Evolutionary conservation across 2,113 vertebrate genomes (phyloP).

Genomic region (Pteruthius melanotis): DNA sequence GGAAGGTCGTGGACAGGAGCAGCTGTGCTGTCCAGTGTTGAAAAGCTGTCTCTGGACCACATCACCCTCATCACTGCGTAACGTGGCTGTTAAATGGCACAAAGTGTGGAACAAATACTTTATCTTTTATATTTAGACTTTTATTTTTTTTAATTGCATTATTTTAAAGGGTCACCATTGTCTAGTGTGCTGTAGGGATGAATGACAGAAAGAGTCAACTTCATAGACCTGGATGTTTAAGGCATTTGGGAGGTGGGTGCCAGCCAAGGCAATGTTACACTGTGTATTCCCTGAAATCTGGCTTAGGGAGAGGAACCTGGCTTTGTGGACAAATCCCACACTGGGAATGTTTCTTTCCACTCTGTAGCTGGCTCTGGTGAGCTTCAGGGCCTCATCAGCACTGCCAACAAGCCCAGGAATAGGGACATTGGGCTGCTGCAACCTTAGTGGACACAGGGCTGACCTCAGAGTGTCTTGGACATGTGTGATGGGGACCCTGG

Average conservation of each 20-base stretch:
- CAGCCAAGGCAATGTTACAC: not conserved
- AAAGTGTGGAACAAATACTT: not conserved
- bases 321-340: not conserved
- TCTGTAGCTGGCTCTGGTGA: not conserved
- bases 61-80: fast-evolving
- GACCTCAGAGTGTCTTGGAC: not conserved
- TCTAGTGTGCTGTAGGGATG: not conserved
- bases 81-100: not conserved
- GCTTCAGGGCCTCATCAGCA: not conserved
- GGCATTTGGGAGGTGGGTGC: not conserved
- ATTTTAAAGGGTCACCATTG: not conserved
- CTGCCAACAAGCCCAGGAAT: not conserved
- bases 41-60: not conserved
- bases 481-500: not conserved
- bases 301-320: not conserved
- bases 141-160: not conserved
- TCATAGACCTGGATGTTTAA: not conserved
- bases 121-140: not conserved
- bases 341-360: not conserved
- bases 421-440: not conserved
- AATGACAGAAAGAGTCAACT: not conserved
- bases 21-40: not conserved
- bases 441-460: not conserved
- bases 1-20: not conserved
- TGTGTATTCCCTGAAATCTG: not conserved